A percentile compares a stretch with the other conserved stretches of the same genome.
phyloP scores from a whole-genome alignment of 2,888 invertebrate genomes.

The Netelia melanura region DNA sequence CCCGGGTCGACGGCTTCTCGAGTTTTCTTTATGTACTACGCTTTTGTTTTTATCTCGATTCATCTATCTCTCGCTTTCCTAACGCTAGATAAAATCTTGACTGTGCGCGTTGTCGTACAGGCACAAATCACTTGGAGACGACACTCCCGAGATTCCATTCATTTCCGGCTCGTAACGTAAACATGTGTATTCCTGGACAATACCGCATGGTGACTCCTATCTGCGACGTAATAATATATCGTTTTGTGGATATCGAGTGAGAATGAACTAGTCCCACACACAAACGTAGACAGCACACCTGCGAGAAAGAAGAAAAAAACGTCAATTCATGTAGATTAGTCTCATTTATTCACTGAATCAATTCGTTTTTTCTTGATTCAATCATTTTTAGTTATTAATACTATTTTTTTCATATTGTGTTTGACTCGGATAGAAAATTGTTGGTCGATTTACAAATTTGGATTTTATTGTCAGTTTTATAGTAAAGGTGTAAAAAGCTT shows the following conservation, averaged over 20 bases:
- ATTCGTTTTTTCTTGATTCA: not conserved
- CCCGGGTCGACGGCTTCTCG: slow-evolving; percentile 11
- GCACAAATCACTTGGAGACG: slow-evolving; percentile 34
- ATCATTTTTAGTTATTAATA: not conserved
- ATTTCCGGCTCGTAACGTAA: slow-evolving; percentile 44
- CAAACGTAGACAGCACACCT: too few species aligned
- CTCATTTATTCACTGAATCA: too few species aligned
- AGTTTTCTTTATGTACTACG: slow-evolving; percentile 17
- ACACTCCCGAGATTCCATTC: slow-evolving; percentile 52
- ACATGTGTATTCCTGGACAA: slow-evolving; percentile 56
- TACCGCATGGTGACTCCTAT: slow-evolving; percentile 3
- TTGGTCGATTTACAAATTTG: not conserved
- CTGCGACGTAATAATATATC: slow-evolving; percentile 26
- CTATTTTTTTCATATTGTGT: not conserved
- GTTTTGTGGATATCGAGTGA: slow-evolving; percentile 28
- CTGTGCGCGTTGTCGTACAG: slow-evolving; percentile 38
- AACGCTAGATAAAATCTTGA: slow-evolving; percentile 51
- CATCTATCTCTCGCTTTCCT: slow-evolving; percentile 34
- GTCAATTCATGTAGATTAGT: too few species aligned
- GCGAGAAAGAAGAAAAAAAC: too few species aligned
- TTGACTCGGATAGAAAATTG: not conserved
- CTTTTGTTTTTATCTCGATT: slow-evolving; percentile 54
- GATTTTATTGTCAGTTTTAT: not conserved
- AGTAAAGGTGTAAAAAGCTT: not conserved
- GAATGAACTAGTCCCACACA: not conserved